phyloP scores from a whole-genome alignment of 2,113 vertebrate genomes.

The Leucopternis melanops region DNA sequence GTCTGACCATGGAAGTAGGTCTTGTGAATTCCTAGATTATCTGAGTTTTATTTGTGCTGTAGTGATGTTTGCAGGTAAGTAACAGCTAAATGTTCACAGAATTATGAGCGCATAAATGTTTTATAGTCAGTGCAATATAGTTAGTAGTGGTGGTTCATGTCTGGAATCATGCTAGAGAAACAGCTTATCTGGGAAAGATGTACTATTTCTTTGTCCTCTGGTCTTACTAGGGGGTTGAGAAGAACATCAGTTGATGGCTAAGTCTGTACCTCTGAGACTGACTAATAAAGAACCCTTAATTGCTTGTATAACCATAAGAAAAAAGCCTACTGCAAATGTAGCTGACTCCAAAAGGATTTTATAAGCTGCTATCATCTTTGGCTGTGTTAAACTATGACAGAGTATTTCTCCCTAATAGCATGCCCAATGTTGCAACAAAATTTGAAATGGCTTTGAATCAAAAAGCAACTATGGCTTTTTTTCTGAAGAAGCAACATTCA shows the following conservation, averaged over 20 bases:
- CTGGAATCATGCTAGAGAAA: neutral
- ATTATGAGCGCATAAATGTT: neutral
- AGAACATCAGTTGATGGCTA: neutral
- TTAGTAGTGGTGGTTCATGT: neutral
- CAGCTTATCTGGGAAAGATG: neutral
- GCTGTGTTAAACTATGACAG: neutral
- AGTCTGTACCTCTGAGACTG: neutral
- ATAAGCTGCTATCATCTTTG: slow-evolving; percentile 27
- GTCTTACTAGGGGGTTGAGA: neutral
- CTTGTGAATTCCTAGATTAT: neutral
- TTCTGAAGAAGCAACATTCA: neutral
- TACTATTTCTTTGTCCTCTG: neutral
- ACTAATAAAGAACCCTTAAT: slow-evolving; percentile 5
- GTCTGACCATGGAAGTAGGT: neutral
- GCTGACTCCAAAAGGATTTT: slow-evolving; percentile 26
- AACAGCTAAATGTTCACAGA: neutral
- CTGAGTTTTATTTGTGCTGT: accelerated
- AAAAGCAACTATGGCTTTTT: neutral
- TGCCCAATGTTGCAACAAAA: neutral
- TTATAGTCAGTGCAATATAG: neutral
- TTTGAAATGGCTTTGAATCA: slow-evolving; percentile 10
- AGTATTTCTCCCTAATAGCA: slow-evolving; percentile 10
- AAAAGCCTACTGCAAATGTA: slow-evolving; percentile 3
- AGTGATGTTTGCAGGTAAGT: neutral
- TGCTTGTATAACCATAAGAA: neutral